A percentile compares a stretch with the other conserved stretches of the same genome.
Conservation (phyloP, 2,797 vertebrate species). For the Cynodonichthys magdalenae region DNA sequence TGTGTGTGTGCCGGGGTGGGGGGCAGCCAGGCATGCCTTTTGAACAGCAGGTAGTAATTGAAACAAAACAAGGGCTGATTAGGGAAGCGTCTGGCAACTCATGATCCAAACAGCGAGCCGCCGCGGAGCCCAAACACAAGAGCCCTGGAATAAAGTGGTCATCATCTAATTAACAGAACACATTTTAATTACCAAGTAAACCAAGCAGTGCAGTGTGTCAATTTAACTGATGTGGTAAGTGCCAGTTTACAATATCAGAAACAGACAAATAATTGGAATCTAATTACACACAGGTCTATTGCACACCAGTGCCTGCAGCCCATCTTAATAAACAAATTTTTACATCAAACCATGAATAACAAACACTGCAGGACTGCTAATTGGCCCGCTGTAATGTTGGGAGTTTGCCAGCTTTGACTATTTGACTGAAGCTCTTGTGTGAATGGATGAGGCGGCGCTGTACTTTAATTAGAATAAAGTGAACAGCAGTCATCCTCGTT, state of each 20-base stretch:
- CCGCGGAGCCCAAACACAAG: slow-evolving; percentile 92
- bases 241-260: slow-evolving; percentile 99
- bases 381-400: slow-evolving; percentile 96
- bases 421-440: slow-evolving; percentile 94
- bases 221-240: slow-evolving; percentile 99
- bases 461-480: slow-evolving; percentile 96
- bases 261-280: slow-evolving; percentile 99
- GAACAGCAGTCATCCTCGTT: slow-evolving; percentile 89
- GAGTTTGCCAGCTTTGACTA: slow-evolving; percentile 96
- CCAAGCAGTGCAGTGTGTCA: slow-evolving; percentile 99
- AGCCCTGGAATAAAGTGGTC: slow-evolving; percentile 99
- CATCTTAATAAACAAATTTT: slow-evolving; percentile 99
- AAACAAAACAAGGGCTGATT: slow-evolving; percentile 99
- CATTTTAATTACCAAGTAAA: slow-evolving; percentile 99
- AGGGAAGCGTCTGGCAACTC: slow-evolving; percentile 98
- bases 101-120: slow-evolving; percentile 97
- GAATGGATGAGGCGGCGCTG: slow-evolving; percentile 91
- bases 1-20: slow-evolving; percentile 45
- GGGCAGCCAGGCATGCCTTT: slow-evolving; percentile 93
- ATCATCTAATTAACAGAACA: slow-evolving; percentile 99
- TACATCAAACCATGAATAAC: slow-evolving; percentile 98
- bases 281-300: slow-evolving; percentile 99
- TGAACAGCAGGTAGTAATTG: slow-evolving; percentile 99
- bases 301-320: slow-evolving; percentile 97
- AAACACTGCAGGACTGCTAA: slow-evolving; percentile 97